A percentile compares a stretch with the other conserved stretches of the same genome.
Conservation (phyloP, 2,888 invertebrate species). For the Luffia ferchaultella region DNA sequence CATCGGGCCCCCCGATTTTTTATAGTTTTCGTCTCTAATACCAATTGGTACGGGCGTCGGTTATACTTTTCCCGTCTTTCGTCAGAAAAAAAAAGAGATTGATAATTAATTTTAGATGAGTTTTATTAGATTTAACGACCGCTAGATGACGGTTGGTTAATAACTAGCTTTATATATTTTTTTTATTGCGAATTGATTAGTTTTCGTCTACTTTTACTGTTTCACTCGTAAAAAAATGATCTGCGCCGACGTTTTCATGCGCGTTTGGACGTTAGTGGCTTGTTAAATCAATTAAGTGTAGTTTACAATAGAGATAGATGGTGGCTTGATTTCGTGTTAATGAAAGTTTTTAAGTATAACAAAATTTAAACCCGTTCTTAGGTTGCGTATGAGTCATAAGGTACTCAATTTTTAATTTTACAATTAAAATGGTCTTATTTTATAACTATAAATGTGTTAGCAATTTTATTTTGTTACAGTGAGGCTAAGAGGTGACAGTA, state of each 20-base stretch:
- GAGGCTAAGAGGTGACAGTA: too few species aligned
- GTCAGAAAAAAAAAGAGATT: constrained; percentile 24
- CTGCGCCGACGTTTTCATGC: neutral
- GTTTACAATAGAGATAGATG: neutral
- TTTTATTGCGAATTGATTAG: constrained; percentile 48
- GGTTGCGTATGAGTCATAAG: too few species aligned
- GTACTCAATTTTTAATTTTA: too few species aligned
- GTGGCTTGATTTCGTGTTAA: neutral
- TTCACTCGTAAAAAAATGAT: constrained; percentile 12
- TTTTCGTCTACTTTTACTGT: constrained; percentile 26
- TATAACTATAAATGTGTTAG: too few species aligned
- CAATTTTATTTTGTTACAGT: too few species aligned
- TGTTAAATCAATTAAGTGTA: neutral
- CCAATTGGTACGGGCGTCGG: constrained; percentile 13
- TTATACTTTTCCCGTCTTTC: constrained; percentile 19
- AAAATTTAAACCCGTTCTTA: too few species aligned
- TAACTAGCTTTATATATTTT: constrained; percentile 26
- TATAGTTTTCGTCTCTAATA: constrained; percentile 54
- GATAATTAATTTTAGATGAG: constrained; percentile 56
- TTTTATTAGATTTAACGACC: constrained; percentile 48
- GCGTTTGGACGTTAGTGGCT: neutral
- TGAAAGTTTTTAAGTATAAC: too few species aligned
- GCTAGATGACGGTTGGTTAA: constrained; percentile 31
- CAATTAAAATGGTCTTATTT: too few species aligned
- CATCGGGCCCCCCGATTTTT: constrained; percentile 49